Evolutionary conservation across 2,113 vertebrate genomes (phyloP), one percentile per base, ranked within the genome.

Genomic region (Plotosus lineatus): DNA sequence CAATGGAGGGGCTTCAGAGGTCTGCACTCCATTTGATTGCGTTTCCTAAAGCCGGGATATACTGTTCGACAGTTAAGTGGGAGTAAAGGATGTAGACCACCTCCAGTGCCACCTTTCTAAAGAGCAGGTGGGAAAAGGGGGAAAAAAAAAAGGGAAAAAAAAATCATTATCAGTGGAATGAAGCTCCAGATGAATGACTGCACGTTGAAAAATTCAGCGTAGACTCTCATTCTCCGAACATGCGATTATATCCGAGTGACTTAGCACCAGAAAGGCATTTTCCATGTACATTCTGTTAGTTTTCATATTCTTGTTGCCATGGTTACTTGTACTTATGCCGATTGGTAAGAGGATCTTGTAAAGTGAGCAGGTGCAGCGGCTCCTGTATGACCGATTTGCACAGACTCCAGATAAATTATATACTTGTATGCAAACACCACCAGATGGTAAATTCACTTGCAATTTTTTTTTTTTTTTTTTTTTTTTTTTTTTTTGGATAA

Each of bases 1-100:
- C 91, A 92, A 92, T 92, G 85, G 85, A 53, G 78, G 86, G 86
- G 82, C 88, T 90, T 89, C 86, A 88, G 86, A 85, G 87, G 84
- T 89, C 86, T 88, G 84, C 89, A 90, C 83, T 85, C 83, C 77
- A 83, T 92, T 90, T 92, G 90, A 92, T 92, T 91, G 88, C 83
- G 88, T 89, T 92, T 91, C 83, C 89, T 91, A 87, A 86, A 85
- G 76, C 77, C 85, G 84, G 81, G 86, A 77, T 89, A 80, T 88
- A 88, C 85, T 55, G 68, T 51, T 78, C 77, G 80, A 71, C 66
- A 55, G 76, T 77, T 66, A 73, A 72, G 81, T 78, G 73, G 76
- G 78, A 78, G 75, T 48, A 72, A 28, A 40, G 86, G 84, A 44
- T 42, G 75, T 19, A 73, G 87, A 55, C 84, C 86, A 83, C 81